A percentile compares a stretch with the other conserved stretches of the same genome.
These are phyloP conservation scores for Odontocolon sp. DNA, from an alignment of 2,888 invertebrate genomes.

Conservation along the genomic window DNA sequence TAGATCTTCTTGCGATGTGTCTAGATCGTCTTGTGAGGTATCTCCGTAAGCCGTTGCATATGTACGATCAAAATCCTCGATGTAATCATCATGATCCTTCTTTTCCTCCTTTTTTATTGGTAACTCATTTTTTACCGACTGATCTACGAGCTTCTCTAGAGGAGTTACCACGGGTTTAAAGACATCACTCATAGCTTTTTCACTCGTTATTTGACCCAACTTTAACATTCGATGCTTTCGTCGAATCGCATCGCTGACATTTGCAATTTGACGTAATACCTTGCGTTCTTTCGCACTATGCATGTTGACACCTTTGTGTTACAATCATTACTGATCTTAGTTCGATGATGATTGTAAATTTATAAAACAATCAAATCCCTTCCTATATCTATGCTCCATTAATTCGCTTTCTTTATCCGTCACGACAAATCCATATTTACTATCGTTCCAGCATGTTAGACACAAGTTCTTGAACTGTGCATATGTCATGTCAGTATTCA, in stretches of 20 bases:
- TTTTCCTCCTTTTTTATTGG: conserved; percentile 66
- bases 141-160: conserved; percentile 50
- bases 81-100: conserved; percentile 72
- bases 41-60: conserved; percentile 69
- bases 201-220: conserved; percentile 31
- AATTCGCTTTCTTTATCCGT: conserved; percentile 64
- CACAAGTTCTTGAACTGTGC: conserved; percentile 59
- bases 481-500: conserved; percentile 63
- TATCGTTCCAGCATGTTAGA: conserved; percentile 61
- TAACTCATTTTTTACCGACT: conserved; percentile 24
- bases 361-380: conserved; percentile 60
- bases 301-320: conserved; percentile 28
- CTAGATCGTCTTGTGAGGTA: too few species aligned
- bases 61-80: conserved; percentile 64
- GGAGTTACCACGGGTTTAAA: conserved; percentile 48
- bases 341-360: conserved; percentile 5
- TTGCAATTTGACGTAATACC: conserved; percentile 46
- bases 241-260: conserved; percentile 56
- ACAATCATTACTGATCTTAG: conserved; percentile 2
- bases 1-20: conserved; percentile 79
- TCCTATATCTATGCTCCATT: conserved; percentile 60
- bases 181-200: conserved; percentile 39
- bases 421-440: conserved; percentile 62
- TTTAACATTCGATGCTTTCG: conserved; percentile 50
- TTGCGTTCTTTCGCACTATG: conserved; percentile 19